These are phyloP conservation scores for Phytoseiulus persimilis DNA, from an alignment of 2,888 invertebrate species.

Conservation along the genomic window DNA sequence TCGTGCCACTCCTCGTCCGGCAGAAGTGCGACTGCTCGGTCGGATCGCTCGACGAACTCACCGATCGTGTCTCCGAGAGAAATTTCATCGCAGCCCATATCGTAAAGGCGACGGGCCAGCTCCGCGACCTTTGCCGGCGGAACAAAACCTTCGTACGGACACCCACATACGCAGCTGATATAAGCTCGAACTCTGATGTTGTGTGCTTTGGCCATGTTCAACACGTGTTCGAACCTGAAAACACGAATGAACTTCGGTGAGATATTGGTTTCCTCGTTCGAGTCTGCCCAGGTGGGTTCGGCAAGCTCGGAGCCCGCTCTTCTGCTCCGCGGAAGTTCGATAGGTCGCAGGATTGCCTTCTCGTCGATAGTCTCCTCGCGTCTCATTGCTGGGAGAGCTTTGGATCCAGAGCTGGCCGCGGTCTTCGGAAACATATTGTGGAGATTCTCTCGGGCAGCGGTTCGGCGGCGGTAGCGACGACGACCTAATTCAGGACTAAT, in stretches of 20 bases:
- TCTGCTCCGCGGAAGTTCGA: no score
- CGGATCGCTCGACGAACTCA: no score
- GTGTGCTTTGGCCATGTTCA: conserved; percentile 61
- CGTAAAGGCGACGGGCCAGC: conserved; percentile 62
- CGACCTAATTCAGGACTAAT: neutral
- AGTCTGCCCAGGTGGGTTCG: no score
- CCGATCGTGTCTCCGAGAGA: conserved; percentile 96
- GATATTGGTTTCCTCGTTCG: neutral
- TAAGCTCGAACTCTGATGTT: conserved; percentile 65
- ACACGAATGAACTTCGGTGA: neutral
- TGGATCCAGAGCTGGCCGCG: no score
- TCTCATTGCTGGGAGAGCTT: no score
- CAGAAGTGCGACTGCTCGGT: no score
- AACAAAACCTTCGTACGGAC: conserved; percentile 85
- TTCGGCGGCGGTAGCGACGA: neutral
- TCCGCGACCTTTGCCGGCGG: conserved; percentile 68
- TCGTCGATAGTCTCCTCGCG: no score
- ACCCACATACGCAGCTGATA: conserved; percentile 87
- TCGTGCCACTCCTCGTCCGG: no score
- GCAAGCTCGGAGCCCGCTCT: no score
- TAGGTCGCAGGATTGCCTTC: no score
- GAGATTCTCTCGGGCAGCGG: no score
- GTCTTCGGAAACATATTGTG: no score
- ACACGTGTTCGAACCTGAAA: conserved; percentile 61
- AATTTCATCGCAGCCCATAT: conserved; percentile 88